phyloP scores from a whole-genome alignment of 2,113 vertebrate genomes.

The Daphoenositta chrysoptera region DNA sequence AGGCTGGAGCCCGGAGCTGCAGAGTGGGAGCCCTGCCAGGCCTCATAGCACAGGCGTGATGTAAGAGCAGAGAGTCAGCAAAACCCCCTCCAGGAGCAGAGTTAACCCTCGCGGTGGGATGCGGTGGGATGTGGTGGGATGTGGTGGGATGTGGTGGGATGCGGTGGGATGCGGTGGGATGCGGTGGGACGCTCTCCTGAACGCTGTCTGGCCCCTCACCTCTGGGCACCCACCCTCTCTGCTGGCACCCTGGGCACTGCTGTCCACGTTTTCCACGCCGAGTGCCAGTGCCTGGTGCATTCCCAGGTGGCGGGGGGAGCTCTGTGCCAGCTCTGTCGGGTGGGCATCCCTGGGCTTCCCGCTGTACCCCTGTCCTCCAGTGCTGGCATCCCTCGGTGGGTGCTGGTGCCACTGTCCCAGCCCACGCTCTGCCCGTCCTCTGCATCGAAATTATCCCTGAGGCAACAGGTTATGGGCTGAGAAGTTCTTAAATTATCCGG shows the following conservation, averaged over 20 bases:
- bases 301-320: rapidly evolving
- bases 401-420: rapidly evolving
- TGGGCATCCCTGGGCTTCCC: rapidly evolving
- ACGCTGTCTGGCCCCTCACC: background rate
- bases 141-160: no score
- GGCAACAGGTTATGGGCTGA: background rate
- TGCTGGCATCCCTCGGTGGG: rapidly evolving
- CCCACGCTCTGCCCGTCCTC: background rate
- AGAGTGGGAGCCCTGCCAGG: constrained; percentile 66
- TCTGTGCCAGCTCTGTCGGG: background rate
- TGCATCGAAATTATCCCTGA: background rate
- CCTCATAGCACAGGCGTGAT: constrained; percentile 73
- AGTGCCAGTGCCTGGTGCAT: rapidly evolving
- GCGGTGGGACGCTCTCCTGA: rapidly evolving
- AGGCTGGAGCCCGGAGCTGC: constrained; percentile 28
- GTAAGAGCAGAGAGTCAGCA: constrained; percentile 66
- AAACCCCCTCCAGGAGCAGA: background rate
- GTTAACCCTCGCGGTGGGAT: constrained; percentile 25
- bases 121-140: rapidly evolving
- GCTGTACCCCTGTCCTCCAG: rapidly evolving
- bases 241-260: background rate
- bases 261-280: rapidly evolving
- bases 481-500: background rate
- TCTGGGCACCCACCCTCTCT: background rate
- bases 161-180: rapidly evolving